Percentiles rank a stretch among this genome's conserved stretches.
phyloP scores from a whole-genome alignment of 2,888 invertebrate genomes.

The Lypha dubia region DNA sequence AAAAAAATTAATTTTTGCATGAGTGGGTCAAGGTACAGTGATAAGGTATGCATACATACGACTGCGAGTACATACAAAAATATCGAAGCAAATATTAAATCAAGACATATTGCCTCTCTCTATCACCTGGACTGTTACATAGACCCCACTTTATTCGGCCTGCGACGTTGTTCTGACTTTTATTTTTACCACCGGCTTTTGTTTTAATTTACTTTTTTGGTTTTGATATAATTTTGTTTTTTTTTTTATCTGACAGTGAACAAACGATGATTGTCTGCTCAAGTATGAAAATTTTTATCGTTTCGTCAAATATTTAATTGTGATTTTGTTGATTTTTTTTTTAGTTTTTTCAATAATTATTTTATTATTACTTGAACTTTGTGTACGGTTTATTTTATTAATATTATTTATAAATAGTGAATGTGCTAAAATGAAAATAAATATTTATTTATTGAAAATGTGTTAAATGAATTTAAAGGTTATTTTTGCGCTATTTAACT shows the following conservation, averaged over 20 bases:
- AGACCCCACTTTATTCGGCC: background rate
- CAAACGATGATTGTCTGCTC: slow-evolving; percentile 13
- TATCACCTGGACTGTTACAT: too few species aligned
- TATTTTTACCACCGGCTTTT: background rate
- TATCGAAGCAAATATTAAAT: too few species aligned
- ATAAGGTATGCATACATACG: too few species aligned
- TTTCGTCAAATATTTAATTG: slow-evolving; percentile 38
- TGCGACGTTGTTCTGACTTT: background rate
- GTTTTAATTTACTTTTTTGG: background rate
- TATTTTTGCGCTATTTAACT: slow-evolving; percentile 16
- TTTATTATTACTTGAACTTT: background rate
- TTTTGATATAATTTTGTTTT: slow-evolving; percentile 21
- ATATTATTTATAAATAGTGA: background rate
- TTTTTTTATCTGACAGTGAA: slow-evolving; percentile 39
- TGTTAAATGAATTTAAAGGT: slow-evolving; percentile 37
- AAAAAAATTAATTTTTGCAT: too few species aligned
- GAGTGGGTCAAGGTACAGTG: too few species aligned
- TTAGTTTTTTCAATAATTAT: background rate
- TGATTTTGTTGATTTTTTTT: slow-evolving; percentile 2
- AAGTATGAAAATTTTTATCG: slow-evolving; percentile 6
- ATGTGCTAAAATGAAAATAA: slow-evolving; percentile 55
- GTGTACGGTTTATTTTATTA: background rate
- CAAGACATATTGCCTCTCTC: too few species aligned
- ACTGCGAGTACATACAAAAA: too few species aligned
- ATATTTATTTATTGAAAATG: slow-evolving; percentile 51